Base-by-base conservation (phyloP, 1,140 invertebrate genomes). In the Megalopta genalis region DNA sequence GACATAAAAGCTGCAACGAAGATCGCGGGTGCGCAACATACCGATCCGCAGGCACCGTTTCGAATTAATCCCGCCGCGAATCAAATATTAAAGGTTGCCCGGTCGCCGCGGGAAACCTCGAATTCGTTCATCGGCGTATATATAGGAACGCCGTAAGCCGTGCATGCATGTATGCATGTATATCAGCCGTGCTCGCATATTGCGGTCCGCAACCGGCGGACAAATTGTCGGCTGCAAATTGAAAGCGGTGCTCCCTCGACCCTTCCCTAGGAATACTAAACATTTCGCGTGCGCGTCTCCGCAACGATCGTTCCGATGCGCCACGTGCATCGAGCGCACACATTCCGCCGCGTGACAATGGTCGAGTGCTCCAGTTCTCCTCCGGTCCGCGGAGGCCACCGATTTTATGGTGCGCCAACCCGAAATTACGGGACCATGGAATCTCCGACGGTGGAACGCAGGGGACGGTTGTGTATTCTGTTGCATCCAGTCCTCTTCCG, bases 171-270 rank as follows among this genome's bases (percentile, higher is more conserved):
- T 6, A 46, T 39, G 37, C 18, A 32, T 57, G 49, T 57, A 42
- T 59, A 76, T 76, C 66, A 68, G 49, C 65, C 2, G 72, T 60
- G 57, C 57, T 77, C 54, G 84, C 65, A 25, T 71, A 69, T 75
- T 49, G 71, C 62, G 18, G 68, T 18, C 23, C 46, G 63, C 67
- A 59, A 74, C 74, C 63, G 60, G 73, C 81, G 80, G 85, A 88
- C 90, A 90, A 91, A 92, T 91, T 88, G 88, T 87, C 80, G 78
- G 81, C 87, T 83, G 86, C 88, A 92, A 90, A 91, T 90, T 92
- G 90, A 89, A 92, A 92, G 90, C 88, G 63, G 79, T 84, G 27
- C 54, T 18, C 54, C 23, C 49, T 57, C 49, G 66, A 71, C 64
- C 71, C 70, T 81, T 87, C 80, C 84, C 80, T 68, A 88, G 86